Base-by-base conservation (phyloP, 1,140 invertebrate genomes). In the Leptinotarsa lineolata region DNA sequence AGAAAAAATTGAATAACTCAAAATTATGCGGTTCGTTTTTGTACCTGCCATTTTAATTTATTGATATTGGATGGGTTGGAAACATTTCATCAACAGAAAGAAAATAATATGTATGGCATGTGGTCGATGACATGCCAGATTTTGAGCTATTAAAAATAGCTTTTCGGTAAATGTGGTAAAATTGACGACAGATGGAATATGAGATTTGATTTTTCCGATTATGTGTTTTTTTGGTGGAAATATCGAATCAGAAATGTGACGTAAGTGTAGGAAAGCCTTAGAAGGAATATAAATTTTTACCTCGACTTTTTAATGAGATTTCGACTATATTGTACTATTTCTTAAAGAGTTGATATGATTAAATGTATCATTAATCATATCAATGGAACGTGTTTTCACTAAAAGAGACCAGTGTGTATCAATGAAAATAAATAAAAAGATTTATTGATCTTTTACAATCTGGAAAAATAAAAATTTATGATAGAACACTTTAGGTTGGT, bases 11-110 rank as follows among this genome's bases (percentile, higher is more conserved):
- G 61, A 63, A 63, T 63, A 63, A 63, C 61, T 13, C 13, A 63
- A 63, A n/a, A 63, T 63, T 48, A 48, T 68, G 22, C 8, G 66
- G 45, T 20, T 21, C 18, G 45, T 30, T 68, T 48, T 68, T 20
- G n/a, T 68, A 68, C 66, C 66, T 68, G 66, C 66, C 39, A 48
- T 45, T 45, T 68, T 68, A 63, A 63, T 63, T 63, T 63, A 63
- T 63, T 63, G 20, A 18, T 63, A 63, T 63, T 63, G 61, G 61
- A 63, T 63, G 61, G 61, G 61, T 63, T 30, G 61, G 61, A 30
- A 22, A 22, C 20, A 63, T 63, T 22, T 63, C 61, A 63, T 22
- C 61, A 30, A 63, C 61, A 18, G 20, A 13, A 30, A 63, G n/a
- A 61, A 61, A 63, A 63, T 8, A 63, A 22, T 4, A 8, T 63